Evolutionary conservation across 1,140 invertebrate genomes (phyloP).

Genomic region (Formica selysi): DNA sequence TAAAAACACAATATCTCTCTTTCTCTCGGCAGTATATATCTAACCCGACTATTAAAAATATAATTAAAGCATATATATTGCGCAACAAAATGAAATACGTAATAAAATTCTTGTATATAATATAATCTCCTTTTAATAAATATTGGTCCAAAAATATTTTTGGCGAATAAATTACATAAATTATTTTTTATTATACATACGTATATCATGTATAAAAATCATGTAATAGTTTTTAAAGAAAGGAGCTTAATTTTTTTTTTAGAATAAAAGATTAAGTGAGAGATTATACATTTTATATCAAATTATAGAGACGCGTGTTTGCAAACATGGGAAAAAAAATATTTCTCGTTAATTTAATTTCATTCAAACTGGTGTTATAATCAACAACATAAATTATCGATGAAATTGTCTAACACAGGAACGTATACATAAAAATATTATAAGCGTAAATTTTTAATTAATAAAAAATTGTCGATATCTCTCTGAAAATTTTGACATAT

Average conservation of each 20-base stretch:
- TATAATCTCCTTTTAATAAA: not conserved
- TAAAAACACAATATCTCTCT: not conserved
- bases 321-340: not conserved
- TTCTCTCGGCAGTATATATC: not conserved
- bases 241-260: not conserved
- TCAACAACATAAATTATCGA: not conserved
- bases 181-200: not conserved
- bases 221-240: not conserved
- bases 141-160: not conserved
- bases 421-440: not conserved
- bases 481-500: not conserved
- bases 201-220: not conserved
- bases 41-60: not conserved
- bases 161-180: not conserved
- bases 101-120: not conserved
- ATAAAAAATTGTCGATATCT: not conserved
- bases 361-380: not conserved
- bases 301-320: not conserved
- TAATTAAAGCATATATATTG: not conserved
- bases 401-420: not conserved
- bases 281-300: not conserved
- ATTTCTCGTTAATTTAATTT: slow-evolving; percentile 12
- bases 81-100: not conserved
- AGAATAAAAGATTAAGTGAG: not conserved
- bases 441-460: not conserved